Conservation (phyloP, 1,140 invertebrate genomes). For the Drosophila arawakana region DNA sequence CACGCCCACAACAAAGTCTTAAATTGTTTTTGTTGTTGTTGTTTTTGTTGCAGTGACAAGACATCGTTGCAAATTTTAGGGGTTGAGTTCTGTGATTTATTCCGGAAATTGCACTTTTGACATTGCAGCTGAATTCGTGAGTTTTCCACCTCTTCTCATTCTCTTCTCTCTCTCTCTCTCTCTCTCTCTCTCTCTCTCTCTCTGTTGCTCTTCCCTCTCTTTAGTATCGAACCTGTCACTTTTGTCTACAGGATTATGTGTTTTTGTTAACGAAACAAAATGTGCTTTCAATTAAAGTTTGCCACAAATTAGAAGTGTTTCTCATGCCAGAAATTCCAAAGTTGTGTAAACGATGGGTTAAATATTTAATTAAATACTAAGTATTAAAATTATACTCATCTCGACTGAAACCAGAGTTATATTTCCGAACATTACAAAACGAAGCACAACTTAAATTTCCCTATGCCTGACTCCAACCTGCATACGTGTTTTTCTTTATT, state of each 20-base stretch:
- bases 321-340: not conserved
- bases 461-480: conserved; percentile 31
- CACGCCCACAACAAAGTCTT: conserved; percentile 66
- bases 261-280: not conserved
- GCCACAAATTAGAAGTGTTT: conserved; percentile 31
- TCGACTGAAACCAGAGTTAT: not conserved
- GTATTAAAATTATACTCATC: not conserved
- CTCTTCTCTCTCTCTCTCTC: not conserved
- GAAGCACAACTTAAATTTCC: not conserved
- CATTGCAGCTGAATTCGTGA: conserved; percentile 47
- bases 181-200: not conserved
- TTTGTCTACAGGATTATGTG: conserved; percentile 29
- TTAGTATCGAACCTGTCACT: conserved; percentile 26
- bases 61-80: conserved; percentile 27
- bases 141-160: not conserved
- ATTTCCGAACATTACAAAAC: not conserved
- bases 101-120: conserved; percentile 64
- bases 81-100: conserved; percentile 53
- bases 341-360: not conserved
- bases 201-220: not conserved
- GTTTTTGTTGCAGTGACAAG: not conserved
- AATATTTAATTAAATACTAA: not conserved
- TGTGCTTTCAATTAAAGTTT: conserved; percentile 40
- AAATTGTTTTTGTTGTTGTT: conserved; percentile 32
- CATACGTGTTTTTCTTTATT: conserved; percentile 72